Percentiles rank a stretch among this genome's conserved stretches.
phyloP scores from a whole-genome alignment of 2,797 vertebrate genomes.

The Discoglossus pictus region DNA sequence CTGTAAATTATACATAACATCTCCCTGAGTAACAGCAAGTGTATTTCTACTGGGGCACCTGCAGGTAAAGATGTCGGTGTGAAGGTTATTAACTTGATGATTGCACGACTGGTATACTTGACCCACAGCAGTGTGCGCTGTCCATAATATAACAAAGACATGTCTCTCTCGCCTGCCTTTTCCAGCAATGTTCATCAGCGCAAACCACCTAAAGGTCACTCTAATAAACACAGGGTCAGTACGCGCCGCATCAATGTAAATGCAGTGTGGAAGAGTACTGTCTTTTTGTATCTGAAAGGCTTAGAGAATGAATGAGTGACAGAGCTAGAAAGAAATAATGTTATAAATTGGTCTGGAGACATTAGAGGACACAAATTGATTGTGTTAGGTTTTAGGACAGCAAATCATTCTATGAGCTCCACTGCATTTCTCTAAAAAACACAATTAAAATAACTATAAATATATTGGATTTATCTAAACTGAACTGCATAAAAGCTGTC shows the following conservation, averaged over 20 bases:
- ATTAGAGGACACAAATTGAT: slow-evolving; percentile 11
- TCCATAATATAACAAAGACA: slow-evolving; percentile 57
- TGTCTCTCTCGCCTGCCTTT: slow-evolving; percentile 50
- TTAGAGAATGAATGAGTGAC: slow-evolving; percentile 33
- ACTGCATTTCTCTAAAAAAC: neutral
- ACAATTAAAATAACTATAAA: no score
- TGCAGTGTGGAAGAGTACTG: slow-evolving; percentile 69
- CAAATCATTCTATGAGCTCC: neutral
- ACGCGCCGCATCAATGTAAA: slow-evolving; percentile 70
- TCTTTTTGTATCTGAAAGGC: slow-evolving; percentile 22
- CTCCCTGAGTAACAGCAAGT: slow-evolving; percentile 65
- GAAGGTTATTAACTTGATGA: slow-evolving; percentile 79
- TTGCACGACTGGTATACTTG: slow-evolving; percentile 77
- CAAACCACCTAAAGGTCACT: slow-evolving; percentile 72
- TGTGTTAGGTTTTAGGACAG: neutral
- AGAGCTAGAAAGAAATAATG: slow-evolving; percentile 11
- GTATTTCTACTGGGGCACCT: slow-evolving; percentile 67
- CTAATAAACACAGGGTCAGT: slow-evolving; percentile 82
- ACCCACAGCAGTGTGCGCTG: slow-evolving; percentile 71
- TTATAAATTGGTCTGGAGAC: slow-evolving; percentile 11
- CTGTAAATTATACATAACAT: slow-evolving; percentile 83
- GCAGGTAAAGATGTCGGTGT: slow-evolving; percentile 70
- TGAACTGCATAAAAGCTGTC: no score
- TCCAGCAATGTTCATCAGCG: slow-evolving; percentile 75
- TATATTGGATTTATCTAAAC: no score